phyloP scores from a whole-genome alignment of 2,113 vertebrate genomes.

The Haemorhous mexicanus region DNA sequence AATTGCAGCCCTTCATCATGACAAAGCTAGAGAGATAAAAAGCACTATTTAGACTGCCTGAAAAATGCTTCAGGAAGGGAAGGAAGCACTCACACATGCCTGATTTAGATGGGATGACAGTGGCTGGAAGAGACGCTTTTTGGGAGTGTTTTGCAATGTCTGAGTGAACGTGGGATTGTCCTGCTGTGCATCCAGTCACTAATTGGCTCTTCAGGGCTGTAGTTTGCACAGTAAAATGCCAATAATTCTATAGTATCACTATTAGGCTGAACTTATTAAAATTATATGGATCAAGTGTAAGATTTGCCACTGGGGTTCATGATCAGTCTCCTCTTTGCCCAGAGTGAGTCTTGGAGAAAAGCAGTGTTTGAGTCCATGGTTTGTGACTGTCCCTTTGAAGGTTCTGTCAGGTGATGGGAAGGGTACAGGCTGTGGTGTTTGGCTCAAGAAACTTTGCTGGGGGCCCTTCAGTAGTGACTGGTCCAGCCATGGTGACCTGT shows the following conservation, averaged over 20 bases:
- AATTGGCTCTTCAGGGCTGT: conserved; percentile 8
- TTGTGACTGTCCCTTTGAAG: background rate
- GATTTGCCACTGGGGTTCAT: background rate
- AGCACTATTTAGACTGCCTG: background rate
- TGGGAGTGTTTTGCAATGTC: rapidly evolving
- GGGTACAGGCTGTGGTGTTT: background rate
- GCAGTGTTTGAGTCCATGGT: background rate
- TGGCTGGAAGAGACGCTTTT: background rate
- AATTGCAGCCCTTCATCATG: conserved; percentile 43
- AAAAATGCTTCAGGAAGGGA: background rate
- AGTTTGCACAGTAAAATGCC: conserved; percentile 45
- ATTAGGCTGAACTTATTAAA: conserved; percentile 22
- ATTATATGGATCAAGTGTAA: background rate
- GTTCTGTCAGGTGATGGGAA: background rate
- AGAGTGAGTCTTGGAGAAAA: background rate
- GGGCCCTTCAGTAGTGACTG: background rate
- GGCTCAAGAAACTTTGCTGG: background rate
- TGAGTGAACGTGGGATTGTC: background rate
- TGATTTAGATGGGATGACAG: background rate
- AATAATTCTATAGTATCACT: background rate
- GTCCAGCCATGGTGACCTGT: background rate
- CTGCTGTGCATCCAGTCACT: background rate
- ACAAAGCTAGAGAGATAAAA: conserved; percentile 42
- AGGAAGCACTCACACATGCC: background rate
- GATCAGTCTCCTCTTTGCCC: background rate